Conservation (phyloP, 2,888 invertebrate species). For the Leucozona laternaria region DNA sequence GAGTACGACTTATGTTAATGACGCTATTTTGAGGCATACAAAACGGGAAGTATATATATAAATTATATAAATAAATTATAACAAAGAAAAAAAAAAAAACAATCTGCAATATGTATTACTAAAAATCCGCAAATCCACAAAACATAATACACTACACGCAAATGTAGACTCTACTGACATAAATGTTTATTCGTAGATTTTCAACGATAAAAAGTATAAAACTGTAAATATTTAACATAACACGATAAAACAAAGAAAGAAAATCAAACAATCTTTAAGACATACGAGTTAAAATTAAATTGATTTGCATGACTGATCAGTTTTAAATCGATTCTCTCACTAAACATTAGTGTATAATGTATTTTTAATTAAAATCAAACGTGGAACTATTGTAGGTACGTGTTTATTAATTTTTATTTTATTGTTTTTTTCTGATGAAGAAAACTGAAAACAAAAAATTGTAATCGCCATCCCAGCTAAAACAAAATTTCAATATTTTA, state of each 20-base stretch:
- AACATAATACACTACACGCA: slow-evolving; percentile 43
- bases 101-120: slow-evolving; percentile 69
- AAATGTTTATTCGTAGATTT: slow-evolving; percentile 59
- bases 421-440: slow-evolving; percentile 20
- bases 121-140: slow-evolving; percentile 62
- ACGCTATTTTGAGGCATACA: slow-evolving; percentile 71
- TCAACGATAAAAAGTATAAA: slow-evolving; percentile 31
- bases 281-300: slow-evolving; percentile 48
- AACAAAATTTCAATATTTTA: slow-evolving; percentile 51
- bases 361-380: slow-evolving; percentile 46
- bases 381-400: slow-evolving; percentile 33
- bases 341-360: slow-evolving; percentile 48
- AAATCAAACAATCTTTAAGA: slow-evolving; percentile 41
- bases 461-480: slow-evolving; percentile 41
- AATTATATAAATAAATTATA: slow-evolving; percentile 54
- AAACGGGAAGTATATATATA: slow-evolving; percentile 52
- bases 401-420: slow-evolving; percentile 44
- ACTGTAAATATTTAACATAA: slow-evolving; percentile 61
- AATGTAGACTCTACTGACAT: slow-evolving; percentile 46
- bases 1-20: slow-evolving; percentile 68
- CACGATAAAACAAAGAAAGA: slow-evolving; percentile 31
- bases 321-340: slow-evolving; percentile 57
- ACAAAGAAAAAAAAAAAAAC: slow-evolving; percentile 49
- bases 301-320: slow-evolving; percentile 70
- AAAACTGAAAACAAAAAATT: slow-evolving; percentile 12